These are phyloP conservation scores for Campaea margaritaria DNA, from an alignment of 2,888 invertebrate genomes.

Conservation along the genomic window DNA sequence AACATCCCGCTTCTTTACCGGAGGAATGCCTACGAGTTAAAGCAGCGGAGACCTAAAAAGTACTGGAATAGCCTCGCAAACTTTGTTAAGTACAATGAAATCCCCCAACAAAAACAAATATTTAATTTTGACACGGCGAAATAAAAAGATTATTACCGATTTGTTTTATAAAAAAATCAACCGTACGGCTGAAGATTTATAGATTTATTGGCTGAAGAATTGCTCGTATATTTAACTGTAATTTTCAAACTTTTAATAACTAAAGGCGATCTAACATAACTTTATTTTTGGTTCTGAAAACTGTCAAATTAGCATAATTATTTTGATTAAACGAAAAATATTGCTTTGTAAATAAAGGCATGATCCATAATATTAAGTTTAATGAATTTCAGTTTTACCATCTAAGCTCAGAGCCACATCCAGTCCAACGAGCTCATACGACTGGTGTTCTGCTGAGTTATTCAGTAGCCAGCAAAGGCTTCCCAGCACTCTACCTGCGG, in stretches of 20 bases:
- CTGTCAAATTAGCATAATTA: no score
- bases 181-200: no score
- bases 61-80: slow-evolving; percentile 7
- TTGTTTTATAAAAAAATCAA: no score
- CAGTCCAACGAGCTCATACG: slow-evolving; percentile 18
- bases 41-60: slow-evolving; percentile 18
- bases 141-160: no score
- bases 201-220: no score
- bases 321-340: no score
- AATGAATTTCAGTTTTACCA: slow-evolving; percentile 13
- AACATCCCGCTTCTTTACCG: slow-evolving; percentile 62
- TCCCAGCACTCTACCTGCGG: slow-evolving; percentile 74
- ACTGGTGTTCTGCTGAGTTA: slow-evolving; percentile 68
- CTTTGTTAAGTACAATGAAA: not conserved
- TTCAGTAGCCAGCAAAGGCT: slow-evolving; percentile 72
- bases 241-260: no score
- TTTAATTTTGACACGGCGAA: no score
- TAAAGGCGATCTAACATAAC: no score
- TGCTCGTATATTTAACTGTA: no score
- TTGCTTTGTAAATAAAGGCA: no score
- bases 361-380: not conserved
- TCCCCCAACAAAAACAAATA: not conserved
- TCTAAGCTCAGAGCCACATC: slow-evolving; percentile 21
- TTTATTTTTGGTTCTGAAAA: no score
- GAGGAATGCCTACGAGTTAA: slow-evolving; percentile 54